phyloP scores from a whole-genome alignment of 2,888 invertebrate genomes.

The Melikaiella ostensackeni region DNA sequence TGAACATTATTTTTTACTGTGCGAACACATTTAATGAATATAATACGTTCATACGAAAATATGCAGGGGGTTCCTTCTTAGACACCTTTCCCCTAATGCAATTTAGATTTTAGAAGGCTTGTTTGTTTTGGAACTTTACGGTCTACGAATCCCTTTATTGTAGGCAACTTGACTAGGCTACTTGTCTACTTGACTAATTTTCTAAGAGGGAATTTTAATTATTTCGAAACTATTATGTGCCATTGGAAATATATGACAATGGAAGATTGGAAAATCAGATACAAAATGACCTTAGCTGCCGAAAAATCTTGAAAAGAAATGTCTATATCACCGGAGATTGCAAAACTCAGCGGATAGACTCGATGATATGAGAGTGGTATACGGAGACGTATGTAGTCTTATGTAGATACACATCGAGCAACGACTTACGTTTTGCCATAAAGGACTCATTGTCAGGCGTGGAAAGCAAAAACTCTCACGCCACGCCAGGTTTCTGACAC shows the following conservation, averaged over 20 bases:
- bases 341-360: slow-evolving; percentile 7
- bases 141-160: no score
- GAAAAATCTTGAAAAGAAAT: not conserved
- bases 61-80: no score
- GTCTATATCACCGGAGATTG: slow-evolving; percentile 10
- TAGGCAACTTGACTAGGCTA: no score
- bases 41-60: no score
- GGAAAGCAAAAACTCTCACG: slow-evolving; percentile 61
- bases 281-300: slow-evolving; percentile 12
- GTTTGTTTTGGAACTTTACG: not conserved
- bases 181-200: no score
- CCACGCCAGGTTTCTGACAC: slow-evolving; percentile 44
- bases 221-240: not conserved
- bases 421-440: slow-evolving; percentile 46
- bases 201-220: no score
- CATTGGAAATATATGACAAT: not conserved
- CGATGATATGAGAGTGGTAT: slow-evolving; percentile 10
- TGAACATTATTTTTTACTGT: no score
- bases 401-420: slow-evolving; percentile 29
- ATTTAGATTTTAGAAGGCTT: slow-evolving; percentile 22
- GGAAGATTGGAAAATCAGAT: not conserved
- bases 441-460: slow-evolving; percentile 54
- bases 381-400: not conserved
- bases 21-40: no score
- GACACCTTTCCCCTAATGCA: no score